Percentiles rank a stretch among this genome's conserved stretches.
Conservation (phyloP, 2,888 invertebrate species). For the Dryobota labecula region DNA sequence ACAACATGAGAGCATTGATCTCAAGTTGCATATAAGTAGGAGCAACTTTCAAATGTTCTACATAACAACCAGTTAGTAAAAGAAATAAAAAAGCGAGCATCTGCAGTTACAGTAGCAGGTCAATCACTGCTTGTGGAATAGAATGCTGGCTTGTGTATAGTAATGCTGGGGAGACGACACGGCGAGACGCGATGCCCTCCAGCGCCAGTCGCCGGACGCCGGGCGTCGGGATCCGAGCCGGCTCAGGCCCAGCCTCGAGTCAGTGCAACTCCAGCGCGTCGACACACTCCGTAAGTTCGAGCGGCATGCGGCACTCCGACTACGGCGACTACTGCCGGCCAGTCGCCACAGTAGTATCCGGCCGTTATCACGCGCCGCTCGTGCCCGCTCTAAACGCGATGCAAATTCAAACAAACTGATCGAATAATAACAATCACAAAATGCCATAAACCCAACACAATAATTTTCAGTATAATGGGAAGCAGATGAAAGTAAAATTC, state of each 20-base stretch:
- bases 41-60: conserved; percentile 26
- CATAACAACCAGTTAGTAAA: conserved; percentile 41
- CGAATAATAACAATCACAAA: conserved; percentile 70
- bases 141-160: conserved; percentile 25
- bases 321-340: conserved; percentile 32
- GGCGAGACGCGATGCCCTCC: background rate
- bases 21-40: conserved; percentile 7
- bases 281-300: conserved; percentile 10
- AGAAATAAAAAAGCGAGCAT: conserved; percentile 16
- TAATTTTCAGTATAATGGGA: conserved; percentile 68
- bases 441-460: conserved; percentile 70
- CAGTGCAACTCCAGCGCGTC: conserved; percentile 26
- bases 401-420: conserved; percentile 59
- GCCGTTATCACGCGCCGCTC: conserved; percentile 60
- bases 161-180: conserved; percentile 1
- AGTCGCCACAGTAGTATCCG: conserved; percentile 59
- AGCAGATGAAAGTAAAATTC: conserved; percentile 65
- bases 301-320: conserved; percentile 20
- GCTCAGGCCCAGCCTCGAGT: conserved; percentile 20
- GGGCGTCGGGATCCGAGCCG: conserved; percentile 3
- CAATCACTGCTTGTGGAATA: conserved; percentile 22
- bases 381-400: conserved; percentile 55
- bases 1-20: conserved; percentile 7
- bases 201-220: conserved; percentile 15
- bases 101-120: conserved; percentile 28